A percentile compares a stretch with the other conserved stretches of the same genome.
Evolutionary conservation across 2,797 vertebrate genomes (phyloP).

Genomic region (Decapterus maruadsi): DNA sequence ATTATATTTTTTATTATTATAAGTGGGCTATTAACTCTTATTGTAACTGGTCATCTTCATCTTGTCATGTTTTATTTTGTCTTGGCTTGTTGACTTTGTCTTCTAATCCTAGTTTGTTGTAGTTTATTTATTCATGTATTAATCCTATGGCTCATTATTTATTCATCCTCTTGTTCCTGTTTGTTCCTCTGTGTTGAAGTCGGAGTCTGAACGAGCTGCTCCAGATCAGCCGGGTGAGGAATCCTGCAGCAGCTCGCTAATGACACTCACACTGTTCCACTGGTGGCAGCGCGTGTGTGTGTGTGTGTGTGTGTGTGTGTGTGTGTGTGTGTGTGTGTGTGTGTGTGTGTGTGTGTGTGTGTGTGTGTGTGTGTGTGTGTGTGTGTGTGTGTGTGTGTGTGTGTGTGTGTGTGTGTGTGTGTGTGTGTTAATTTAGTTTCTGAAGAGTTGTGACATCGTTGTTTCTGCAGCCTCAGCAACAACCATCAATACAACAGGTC

Average conservation of each 20-base stretch:
- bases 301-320: not conserved
- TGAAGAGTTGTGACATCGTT: conserved; percentile 14
- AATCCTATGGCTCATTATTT: no score
- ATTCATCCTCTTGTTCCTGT: no score
- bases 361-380: conserved; percentile 4
- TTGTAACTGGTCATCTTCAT: no score
- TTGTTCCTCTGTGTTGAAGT: no score
- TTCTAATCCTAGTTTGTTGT: no score
- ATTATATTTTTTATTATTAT: no score
- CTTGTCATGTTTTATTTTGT: no score
- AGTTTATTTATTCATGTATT: no score
- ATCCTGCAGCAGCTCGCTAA: conserved; percentile 40
- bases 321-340: conserved; percentile 10
- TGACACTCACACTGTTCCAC: not conserved
- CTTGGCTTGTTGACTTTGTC: no score
- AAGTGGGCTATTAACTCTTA: no score
- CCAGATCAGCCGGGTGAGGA: conserved; percentile 45
- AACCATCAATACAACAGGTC: no score
- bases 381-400: conserved; percentile 6
- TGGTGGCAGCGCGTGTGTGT: not conserved
- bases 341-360: not conserved
- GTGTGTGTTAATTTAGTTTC: conserved; percentile 9
- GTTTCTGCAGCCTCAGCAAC: conserved; percentile 31
- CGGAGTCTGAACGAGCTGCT: not conserved
- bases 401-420: not conserved